These are phyloP conservation scores for Drosophila paranaensis DNA, from an alignment of 2,888 invertebrate species.

Conservation along the genomic window DNA sequence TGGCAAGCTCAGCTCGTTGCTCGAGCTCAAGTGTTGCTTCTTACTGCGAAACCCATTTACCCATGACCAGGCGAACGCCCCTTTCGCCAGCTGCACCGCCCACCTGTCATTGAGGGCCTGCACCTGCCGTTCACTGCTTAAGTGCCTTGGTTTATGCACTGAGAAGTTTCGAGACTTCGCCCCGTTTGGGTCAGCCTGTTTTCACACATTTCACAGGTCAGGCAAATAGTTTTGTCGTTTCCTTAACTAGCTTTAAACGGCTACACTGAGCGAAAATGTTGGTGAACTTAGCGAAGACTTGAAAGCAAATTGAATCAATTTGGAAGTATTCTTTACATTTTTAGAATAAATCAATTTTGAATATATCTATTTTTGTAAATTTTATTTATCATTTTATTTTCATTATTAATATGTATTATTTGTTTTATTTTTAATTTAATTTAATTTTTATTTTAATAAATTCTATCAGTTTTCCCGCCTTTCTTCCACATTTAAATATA, in stretches of 20 bases:
- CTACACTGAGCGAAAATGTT: neutral
- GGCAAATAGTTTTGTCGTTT: neutral
- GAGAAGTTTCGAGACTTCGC: constrained; percentile 26
- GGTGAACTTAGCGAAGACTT: too few relatives aligned
- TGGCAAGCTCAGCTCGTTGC: neutral
- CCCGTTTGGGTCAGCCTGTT: neutral
- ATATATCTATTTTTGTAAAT: too few relatives aligned
- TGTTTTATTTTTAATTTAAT: neutral
- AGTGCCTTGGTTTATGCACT: constrained; percentile 33
- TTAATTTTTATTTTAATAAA: too few relatives aligned
- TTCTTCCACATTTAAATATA: too few relatives aligned
- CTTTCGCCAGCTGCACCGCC: neutral
- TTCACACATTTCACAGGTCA: constrained; percentile 3
- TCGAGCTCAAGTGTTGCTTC: neutral
- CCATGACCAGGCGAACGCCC: constrained; percentile 19
- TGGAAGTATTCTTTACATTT: too few relatives aligned
- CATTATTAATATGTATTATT: too few relatives aligned
- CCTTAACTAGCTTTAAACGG: neutral
- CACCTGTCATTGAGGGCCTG: constrained; percentile 21
- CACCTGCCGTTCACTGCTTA: constrained; percentile 19
- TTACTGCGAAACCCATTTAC: constrained; percentile 27
- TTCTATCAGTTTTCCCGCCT: too few relatives aligned
- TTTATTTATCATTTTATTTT: too few relatives aligned
- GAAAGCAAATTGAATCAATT: too few relatives aligned
- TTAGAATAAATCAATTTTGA: too few relatives aligned